phyloP scores from a whole-genome alignment of 2,113 vertebrate species.

The Misgurnus mizolepis region DNA sequence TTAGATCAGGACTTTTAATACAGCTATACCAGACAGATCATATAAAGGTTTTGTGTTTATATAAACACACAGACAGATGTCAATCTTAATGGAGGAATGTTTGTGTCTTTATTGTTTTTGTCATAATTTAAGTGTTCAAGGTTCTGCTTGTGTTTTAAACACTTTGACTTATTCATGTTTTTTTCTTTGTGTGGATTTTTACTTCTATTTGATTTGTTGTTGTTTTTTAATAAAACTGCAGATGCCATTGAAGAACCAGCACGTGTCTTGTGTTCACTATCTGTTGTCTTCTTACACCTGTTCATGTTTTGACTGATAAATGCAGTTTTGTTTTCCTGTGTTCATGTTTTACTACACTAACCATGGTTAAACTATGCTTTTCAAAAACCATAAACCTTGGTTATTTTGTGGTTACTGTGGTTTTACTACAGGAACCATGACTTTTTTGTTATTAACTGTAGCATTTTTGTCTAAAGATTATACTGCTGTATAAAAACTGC shows the following conservation, averaged over 20 bases:
- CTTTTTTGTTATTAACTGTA: too few relatives aligned
- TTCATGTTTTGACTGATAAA: not conserved
- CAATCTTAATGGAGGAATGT: not conserved
- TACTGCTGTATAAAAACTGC: too few relatives aligned
- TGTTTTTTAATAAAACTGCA: slow-evolving; percentile 71
- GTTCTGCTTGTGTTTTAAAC: slow-evolving; percentile 24
- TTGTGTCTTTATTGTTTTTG: not conserved
- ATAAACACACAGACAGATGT: not conserved
- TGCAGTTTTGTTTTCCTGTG: not conserved
- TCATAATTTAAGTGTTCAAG: slow-evolving; percentile 6
- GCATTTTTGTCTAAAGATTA: too few relatives aligned
- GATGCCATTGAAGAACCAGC: slow-evolving; percentile 38
- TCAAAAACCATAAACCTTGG: too few relatives aligned
- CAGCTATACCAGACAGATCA: not conserved
- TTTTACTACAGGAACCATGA: too few relatives aligned
- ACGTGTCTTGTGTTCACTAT: not conserved
- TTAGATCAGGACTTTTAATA: slow-evolving; percentile 5
- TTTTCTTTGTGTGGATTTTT: slow-evolving; percentile 49
- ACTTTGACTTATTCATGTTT: slow-evolving; percentile 49
- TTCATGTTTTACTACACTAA: not conserved
- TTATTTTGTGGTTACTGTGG: too few relatives aligned
- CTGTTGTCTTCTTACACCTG: not conserved
- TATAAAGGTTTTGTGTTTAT: not conserved
- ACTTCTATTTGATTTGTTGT: slow-evolving; percentile 48
- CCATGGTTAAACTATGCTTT: too few relatives aligned